Conservation (phyloP, 1,140 invertebrate genomes). For the Condylostylus longicornis region DNA sequence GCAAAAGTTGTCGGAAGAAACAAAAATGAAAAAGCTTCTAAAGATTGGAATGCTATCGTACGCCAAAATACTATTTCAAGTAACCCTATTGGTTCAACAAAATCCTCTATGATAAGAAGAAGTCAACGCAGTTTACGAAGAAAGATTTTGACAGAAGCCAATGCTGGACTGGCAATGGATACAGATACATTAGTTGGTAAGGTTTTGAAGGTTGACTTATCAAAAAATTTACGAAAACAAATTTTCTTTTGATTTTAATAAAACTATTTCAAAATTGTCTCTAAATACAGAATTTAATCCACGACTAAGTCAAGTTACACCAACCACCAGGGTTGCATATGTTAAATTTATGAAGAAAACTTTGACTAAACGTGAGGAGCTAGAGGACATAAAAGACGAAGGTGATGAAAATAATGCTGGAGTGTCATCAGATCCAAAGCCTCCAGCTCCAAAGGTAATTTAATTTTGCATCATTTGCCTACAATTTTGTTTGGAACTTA, state of each 20-base stretch:
- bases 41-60: conserved; percentile 73
- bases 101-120: conserved; percentile 42
- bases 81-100: conserved; percentile 64
- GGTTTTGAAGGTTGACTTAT: not conserved
- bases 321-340: conserved; percentile 62
- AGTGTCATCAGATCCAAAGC: no score
- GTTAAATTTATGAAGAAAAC: conserved; percentile 68
- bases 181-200: conserved; percentile 37
- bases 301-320: conserved; percentile 52
- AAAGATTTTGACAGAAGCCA: conserved; percentile 44
- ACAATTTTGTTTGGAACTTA: no score
- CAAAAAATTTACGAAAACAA: no score
- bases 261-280: conserved; percentile 2
- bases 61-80: conserved; percentile 46
- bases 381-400: conserved; percentile 24
- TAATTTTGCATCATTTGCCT: no score
- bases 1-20: conserved; percentile 55
- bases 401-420: conserved; percentile 16
- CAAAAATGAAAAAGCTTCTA: conserved; percentile 36
- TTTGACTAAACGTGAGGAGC: conserved; percentile 27
- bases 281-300: conserved; percentile 56
- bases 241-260: conserved; percentile 4
- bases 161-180: conserved; percentile 32
- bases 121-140: conserved; percentile 52
- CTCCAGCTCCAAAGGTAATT: no score